phyloP scores from a whole-genome alignment of 2,888 invertebrate genomes.

The Drosophila kanekoi region DNA sequence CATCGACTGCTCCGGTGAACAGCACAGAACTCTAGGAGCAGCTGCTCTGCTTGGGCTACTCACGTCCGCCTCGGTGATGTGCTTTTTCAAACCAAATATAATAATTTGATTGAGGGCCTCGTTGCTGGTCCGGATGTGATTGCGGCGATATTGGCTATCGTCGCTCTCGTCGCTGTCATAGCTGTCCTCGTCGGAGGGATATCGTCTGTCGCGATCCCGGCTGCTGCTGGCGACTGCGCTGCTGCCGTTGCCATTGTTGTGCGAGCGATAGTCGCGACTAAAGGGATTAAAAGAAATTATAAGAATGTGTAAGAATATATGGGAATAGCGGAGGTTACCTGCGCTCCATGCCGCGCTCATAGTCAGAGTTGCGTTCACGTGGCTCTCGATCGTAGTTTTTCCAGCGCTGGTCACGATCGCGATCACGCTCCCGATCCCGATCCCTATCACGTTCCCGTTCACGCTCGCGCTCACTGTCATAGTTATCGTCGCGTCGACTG shows the following conservation, averaged over 20 bases:
- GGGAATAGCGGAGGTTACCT: constrained; percentile 30
- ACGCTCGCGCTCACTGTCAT: constrained; percentile 64
- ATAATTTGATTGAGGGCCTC: constrained; percentile 90
- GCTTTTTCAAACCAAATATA: constrained; percentile 90
- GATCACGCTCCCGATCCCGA: constrained; percentile 50
- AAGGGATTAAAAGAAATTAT: too few species aligned
- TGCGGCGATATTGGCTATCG: constrained; percentile 85
- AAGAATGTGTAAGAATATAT: too few species aligned
- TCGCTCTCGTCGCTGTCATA: constrained; percentile 82
- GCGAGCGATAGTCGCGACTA: constrained; percentile 64
- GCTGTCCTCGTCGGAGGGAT: constrained; percentile 80
- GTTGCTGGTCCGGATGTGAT: constrained; percentile 84
- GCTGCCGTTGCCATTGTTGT: constrained; percentile 49
- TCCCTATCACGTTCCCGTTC: constrained; percentile 45
- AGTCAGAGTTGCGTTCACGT: constrained; percentile 55
- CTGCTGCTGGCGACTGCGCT: constrained; percentile 43
- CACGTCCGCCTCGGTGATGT: constrained; percentile 92
- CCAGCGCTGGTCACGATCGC: constrained; percentile 68
- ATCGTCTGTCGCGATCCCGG: constrained; percentile 67
- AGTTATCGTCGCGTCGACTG: constrained; percentile 68
- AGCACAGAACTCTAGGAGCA: too few species aligned
- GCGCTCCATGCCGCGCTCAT: constrained; percentile 57
- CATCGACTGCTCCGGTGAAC: too few species aligned
- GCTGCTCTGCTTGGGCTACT: constrained; percentile 77
- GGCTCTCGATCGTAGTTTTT: constrained; percentile 63